These are phyloP conservation scores for Sepiola atlantica DNA, from an alignment of 2,888 invertebrate species.

Conservation along the genomic window DNA sequence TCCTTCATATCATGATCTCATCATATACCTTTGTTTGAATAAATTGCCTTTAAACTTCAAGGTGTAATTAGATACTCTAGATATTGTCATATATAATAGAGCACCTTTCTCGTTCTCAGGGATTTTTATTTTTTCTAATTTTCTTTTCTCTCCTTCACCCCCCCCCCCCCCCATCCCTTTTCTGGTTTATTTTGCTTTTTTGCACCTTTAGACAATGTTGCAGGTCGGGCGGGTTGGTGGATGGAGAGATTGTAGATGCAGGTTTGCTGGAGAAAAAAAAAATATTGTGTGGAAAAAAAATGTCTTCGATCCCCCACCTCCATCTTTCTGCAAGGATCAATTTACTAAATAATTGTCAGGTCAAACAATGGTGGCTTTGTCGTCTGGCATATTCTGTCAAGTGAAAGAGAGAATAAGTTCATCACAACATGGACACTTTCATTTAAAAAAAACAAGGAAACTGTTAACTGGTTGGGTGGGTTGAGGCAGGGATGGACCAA, in stretches of 20 bases:
- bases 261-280: not conserved
- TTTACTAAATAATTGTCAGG: constrained; percentile 36
- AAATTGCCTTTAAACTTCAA: constrained; percentile 44
- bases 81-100: constrained; percentile 41
- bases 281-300: not conserved
- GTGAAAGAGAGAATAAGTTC: constrained; percentile 6
- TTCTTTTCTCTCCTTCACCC: not conserved
- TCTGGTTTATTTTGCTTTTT: not conserved
- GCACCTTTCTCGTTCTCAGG: not conserved
- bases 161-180: not conserved
- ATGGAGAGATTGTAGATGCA: not conserved
- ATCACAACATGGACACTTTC: constrained; percentile 17
- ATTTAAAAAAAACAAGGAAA: not conserved
- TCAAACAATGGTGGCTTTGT: constrained; percentile 41
- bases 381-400: constrained; percentile 39
- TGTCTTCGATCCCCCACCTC: not conserved
- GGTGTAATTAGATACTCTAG: constrained; percentile 41
- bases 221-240: not conserved
- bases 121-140: not conserved
- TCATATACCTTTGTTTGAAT: constrained; percentile 46
- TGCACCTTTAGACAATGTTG: not conserved
- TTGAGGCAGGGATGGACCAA: too few species aligned
- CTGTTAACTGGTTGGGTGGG: not conserved
- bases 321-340: not conserved
- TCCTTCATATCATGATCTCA: constrained; percentile 33